These are phyloP conservation scores for Brachionus koreanus DNA, from an alignment of 1,140 invertebrate species.

Conservation along the genomic window DNA sequence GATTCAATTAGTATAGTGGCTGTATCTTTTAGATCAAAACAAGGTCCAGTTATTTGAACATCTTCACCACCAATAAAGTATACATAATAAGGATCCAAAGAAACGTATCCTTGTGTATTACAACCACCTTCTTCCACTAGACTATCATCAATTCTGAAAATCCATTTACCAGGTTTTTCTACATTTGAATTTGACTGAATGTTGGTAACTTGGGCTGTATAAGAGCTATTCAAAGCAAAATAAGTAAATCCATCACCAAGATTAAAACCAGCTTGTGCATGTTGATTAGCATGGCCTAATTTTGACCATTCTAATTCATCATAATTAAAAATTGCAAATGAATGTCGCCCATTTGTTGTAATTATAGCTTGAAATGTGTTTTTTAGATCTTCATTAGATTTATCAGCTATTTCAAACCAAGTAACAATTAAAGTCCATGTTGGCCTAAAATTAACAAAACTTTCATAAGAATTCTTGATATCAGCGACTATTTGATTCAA, in stretches of 20 bases:
- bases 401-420: background rate
- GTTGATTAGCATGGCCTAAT: background rate
- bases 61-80: background rate
- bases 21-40: background rate
- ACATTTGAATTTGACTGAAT: background rate
- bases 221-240: background rate
- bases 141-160: background rate
- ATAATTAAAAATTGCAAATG: constrained; percentile 17
- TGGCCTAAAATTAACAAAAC: background rate
- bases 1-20: background rate
- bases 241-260: constrained; percentile 7
- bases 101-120: background rate
- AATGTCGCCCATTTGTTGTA: background rate
- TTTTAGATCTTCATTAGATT: background rate
- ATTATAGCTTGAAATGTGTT: constrained; percentile 23
- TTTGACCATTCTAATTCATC: background rate
- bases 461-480: background rate
- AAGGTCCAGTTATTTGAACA: background rate
- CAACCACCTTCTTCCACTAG: background rate
- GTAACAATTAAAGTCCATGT: background rate
- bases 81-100: background rate
- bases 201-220: background rate
- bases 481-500: background rate
- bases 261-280: constrained; percentile 27
- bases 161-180: background rate